Evolutionary conservation across 2,113 vertebrate genomes (phyloP).

Genomic region (Diglossa brunneiventris): DNA sequence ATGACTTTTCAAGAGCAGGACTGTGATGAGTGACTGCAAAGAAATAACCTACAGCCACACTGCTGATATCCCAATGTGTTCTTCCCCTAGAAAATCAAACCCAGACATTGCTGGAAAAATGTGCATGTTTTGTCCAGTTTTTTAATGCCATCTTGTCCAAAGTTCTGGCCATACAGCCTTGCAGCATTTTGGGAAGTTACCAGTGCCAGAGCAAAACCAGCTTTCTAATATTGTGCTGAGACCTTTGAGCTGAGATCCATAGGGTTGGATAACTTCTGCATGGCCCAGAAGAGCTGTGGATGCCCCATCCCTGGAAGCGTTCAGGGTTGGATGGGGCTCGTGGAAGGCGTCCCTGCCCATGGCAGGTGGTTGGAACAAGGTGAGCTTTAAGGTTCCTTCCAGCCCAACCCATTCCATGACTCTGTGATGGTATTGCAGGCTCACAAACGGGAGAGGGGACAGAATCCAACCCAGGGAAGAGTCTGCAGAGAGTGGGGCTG

Average conservation of each 20-base stretch:
- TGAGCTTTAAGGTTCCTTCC: not conserved
- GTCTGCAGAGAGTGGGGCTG: not conserved
- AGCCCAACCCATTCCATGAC: not conserved
- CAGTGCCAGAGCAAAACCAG: not conserved
- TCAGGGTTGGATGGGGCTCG: rapidly evolving
- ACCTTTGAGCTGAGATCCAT: not conserved
- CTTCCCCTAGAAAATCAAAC: not conserved
- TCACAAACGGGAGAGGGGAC: not conserved
- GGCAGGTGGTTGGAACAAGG: not conserved
- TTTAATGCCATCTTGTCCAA: not conserved
- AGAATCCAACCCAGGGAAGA: not conserved
- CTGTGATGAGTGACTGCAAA: not conserved
- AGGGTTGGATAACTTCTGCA: not conserved
- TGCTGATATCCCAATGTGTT: not conserved
- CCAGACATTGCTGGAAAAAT: not conserved
- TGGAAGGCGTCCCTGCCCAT: not conserved
- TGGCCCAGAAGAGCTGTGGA: not conserved
- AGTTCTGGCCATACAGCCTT: not conserved
- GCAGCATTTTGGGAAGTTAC: not conserved
- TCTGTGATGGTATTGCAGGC: not conserved
- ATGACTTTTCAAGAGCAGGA: not conserved
- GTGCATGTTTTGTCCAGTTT: not conserved
- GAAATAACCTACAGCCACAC: not conserved
- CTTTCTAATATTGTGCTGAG: not conserved
- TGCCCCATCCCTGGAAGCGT: not conserved